phyloP scores from a whole-genome alignment of 2,113 vertebrate genomes.

The Ahaetulla prasina region DNA sequence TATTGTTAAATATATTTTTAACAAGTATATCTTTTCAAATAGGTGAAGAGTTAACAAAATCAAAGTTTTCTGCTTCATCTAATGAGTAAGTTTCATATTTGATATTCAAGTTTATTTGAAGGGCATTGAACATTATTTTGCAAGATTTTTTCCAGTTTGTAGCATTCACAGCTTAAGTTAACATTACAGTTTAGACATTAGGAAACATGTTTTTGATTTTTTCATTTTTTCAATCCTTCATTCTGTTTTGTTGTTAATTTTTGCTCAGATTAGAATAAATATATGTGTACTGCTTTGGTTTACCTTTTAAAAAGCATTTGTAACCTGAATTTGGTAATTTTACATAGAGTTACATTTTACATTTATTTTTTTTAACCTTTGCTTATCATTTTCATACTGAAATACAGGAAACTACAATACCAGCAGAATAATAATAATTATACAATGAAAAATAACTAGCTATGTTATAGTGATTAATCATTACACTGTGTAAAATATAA shows the following conservation, averaged over 20 bases:
- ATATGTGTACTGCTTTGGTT: fast-evolving
- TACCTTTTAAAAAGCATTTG: neutral
- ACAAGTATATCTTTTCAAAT: conserved; percentile 49
- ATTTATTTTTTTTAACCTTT: neutral
- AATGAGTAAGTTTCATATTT: conserved; percentile 82
- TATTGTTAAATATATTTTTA: conserved; percentile 28
- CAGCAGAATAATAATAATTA: neutral
- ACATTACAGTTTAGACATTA: neutral
- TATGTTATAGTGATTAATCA: neutral
- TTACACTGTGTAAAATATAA: neutral
- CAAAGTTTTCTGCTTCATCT: conserved; percentile 69
- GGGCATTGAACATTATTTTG: neutral
- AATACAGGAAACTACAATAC: neutral
- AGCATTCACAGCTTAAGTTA: neutral
- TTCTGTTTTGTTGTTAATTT: neutral
- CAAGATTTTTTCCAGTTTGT: neutral
- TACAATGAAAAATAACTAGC: neutral
- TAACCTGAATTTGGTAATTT: neutral
- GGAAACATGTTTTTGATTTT: neutral
- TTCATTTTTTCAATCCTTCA: neutral
- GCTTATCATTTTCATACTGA: neutral
- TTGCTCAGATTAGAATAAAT: neutral
- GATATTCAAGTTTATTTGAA: conserved; percentile 17
- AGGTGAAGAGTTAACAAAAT: conserved; percentile 90
- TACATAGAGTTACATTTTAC: neutral